phyloP scores from a whole-genome alignment of 35 echinoderm and acorn worm genomes.

The Strongylocentrotus purpuratus region DNA sequence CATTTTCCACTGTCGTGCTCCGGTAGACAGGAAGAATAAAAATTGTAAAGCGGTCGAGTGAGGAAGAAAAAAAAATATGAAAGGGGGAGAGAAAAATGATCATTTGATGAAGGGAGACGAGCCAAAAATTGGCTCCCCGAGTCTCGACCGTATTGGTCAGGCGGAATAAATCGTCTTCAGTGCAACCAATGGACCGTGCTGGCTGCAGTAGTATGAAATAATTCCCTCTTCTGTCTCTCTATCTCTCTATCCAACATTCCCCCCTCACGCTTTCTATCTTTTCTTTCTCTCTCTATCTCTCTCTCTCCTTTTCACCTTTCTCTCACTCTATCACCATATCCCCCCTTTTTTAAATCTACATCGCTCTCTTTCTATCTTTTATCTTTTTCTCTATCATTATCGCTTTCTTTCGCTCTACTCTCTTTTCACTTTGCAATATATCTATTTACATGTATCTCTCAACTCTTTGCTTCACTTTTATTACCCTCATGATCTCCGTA shows the following conservation, averaged over 20 bases:
- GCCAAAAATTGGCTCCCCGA: neutral
- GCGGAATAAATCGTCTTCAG: conserved; percentile 7
- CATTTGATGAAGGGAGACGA: neutral
- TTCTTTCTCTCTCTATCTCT: neutral
- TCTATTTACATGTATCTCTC: neutral
- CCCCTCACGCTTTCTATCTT: neutral
- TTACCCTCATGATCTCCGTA: neutral
- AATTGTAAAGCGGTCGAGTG: neutral
- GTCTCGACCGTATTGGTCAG: neutral
- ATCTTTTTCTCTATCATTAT: too few relatives aligned
- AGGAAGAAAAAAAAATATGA: neutral
- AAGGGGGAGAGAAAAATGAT: neutral
- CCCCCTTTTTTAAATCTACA: too few relatives aligned
- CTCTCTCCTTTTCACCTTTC: neutral
- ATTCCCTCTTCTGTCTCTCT: neutral
- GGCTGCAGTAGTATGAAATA: neutral
- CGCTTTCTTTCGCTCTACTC: neutral
- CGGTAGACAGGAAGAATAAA: neutral
- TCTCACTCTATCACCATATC: too few relatives aligned
- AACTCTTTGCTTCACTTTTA: neutral
- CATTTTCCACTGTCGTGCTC: neutral
- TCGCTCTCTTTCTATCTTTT: too few relatives aligned
- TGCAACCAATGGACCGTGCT: neutral
- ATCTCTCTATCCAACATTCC: neutral
- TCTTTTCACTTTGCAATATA: neutral